Evolutionary conservation across 2,113 vertebrate genomes (phyloP).

Genomic region (Fukomys damarensis): DNA sequence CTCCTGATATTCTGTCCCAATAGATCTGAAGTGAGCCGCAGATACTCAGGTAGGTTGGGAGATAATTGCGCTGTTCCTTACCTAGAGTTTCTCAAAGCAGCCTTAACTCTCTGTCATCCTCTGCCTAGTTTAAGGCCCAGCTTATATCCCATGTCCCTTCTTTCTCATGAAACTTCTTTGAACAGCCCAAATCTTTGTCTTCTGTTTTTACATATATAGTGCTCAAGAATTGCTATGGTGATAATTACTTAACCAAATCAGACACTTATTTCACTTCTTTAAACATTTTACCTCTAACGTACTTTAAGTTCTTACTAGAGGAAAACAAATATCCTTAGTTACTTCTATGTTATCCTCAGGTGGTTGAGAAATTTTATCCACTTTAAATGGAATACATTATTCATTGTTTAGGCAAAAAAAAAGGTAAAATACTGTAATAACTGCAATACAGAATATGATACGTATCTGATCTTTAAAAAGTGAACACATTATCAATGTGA

Average conservation of each 20-base stretch:
- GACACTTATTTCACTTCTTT: neutral
- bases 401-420: neutral
- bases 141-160: neutral
- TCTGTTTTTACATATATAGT: neutral
- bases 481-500: neutral
- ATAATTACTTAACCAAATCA: no score
- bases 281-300: neutral
- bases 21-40: neutral
- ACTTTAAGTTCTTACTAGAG: neutral
- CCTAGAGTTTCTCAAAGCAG: slow-evolving; percentile 29
- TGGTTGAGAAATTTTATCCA: neutral
- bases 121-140: neutral
- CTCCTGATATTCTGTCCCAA: neutral
- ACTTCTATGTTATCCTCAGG: neutral
- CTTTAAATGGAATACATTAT: slow-evolving; percentile 40
- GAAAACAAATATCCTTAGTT: slow-evolving; percentile 40
- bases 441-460: slow-evolving; percentile 12
- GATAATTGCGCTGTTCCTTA: neutral
- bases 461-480: neutral
- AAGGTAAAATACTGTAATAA: neutral
- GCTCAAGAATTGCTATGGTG: neutral
- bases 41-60: neutral
- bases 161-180: slow-evolving; percentile 12
- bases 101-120: neutral
- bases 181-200: neutral